phyloP scores from a whole-genome alignment of 2,113 vertebrate species.

The Phaetusa simplex region DNA sequence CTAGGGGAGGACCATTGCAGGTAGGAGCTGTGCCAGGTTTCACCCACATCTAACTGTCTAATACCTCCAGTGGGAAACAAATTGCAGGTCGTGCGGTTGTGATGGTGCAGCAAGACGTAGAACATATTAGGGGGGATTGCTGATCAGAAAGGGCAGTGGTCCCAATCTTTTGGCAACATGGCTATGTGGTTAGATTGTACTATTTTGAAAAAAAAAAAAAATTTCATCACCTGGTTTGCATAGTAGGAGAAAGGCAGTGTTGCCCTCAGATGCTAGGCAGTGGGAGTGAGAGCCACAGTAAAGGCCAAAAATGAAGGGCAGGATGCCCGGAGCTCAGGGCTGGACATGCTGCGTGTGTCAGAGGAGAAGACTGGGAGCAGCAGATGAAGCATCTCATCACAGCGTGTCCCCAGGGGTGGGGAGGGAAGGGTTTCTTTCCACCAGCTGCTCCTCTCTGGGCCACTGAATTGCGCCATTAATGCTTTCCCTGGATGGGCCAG shows the following conservation, averaged over 20 bases:
- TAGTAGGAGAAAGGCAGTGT: background rate
- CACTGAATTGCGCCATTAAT: background rate
- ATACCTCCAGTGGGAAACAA: background rate
- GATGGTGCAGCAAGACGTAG: background rate
- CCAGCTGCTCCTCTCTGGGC: background rate
- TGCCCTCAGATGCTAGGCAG: background rate
- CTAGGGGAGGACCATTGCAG: background rate
- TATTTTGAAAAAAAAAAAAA: background rate
- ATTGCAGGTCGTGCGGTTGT: background rate
- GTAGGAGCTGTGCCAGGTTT: background rate
- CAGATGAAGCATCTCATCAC: background rate
- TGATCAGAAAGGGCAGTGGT: background rate
- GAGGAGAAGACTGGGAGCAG: fast-evolving
- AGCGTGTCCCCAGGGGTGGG: background rate
- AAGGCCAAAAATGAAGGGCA: background rate
- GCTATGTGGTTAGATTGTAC: background rate
- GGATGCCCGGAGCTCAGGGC: background rate
- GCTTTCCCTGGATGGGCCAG: background rate
- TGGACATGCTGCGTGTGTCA: background rate
- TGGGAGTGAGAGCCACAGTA: background rate
- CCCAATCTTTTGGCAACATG: background rate
- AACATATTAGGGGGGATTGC: background rate
- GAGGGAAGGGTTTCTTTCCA: background rate
- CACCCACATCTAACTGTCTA: background rate
- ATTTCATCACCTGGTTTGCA: background rate